Base-by-base conservation (phyloP, 64 coral and sea anemone species). In the Catalaphyllia jardinei region DNA sequence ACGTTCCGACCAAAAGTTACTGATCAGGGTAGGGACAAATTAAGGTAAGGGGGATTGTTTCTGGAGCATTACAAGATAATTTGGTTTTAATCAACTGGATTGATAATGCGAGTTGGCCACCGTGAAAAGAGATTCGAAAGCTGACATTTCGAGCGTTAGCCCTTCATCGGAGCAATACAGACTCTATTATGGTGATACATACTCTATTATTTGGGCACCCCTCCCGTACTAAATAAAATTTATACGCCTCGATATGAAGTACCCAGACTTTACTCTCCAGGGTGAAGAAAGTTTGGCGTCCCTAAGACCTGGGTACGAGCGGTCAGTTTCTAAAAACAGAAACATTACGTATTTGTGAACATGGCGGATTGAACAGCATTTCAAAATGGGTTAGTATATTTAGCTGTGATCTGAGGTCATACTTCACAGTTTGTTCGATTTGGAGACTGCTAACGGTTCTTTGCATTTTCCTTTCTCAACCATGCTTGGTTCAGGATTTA, bases 401-500 rank as follows among this genome's bases (percentile, higher is more conserved):
- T 85, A 85, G 62, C 20, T 51, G 20, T 85, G 81, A 85, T 85
- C 79, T 28, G 60, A 71, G 62, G 38, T 50, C 62, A 71, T 63
- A 24, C 60, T 19, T 63, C 57, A 38, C 24, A 35, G 27, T 67
- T 91, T 83, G 13, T 8, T 30, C 54, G 27, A 83, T 71, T 52
- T 73, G 67, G 38, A 90, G 31, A 42, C 60, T 22, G 30, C 64
- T 62, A 59, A 29, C 12, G 1, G 61, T 65, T 65, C 24, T 71
- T 25, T 51, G 50, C 15, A 46, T 38, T 71, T 85, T 71, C 4
- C 20, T 83, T n/a, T 29, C n/a, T 85, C 62, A 52, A n/a, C 0
- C 63, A 87, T 91, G 73, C 80, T 88, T 86, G 71, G 89, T 77
- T 86, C 79, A 99, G 97, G 97, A 39, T 99, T 92, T 90, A 91